These are phyloP conservation scores for Epinephelus moara DNA, from an alignment of 2,113 vertebrate genomes.

Conservation along the genomic window DNA sequence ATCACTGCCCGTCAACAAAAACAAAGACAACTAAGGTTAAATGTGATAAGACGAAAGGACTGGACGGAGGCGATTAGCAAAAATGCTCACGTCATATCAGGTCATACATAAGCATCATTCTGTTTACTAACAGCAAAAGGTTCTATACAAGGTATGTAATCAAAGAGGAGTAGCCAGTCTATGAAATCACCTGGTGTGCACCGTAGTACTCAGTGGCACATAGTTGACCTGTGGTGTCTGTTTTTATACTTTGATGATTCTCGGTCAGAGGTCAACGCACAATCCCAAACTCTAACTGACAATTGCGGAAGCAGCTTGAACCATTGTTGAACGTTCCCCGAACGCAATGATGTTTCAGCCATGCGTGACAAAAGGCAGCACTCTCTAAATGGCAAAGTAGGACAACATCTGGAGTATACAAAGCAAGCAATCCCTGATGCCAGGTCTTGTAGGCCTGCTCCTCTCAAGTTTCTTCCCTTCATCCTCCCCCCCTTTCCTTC, in stretches of 20 bases:
- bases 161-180: background rate
- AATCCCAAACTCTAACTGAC: slow-evolving; percentile 18
- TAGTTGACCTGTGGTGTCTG: background rate
- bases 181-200: background rate
- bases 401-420: slow-evolving; percentile 65
- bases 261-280: background rate
- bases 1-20: no score
- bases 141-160: background rate
- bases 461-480: slow-evolving; percentile 17
- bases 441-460: slow-evolving; percentile 39
- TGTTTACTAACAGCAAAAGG: no score
- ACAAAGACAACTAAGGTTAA: no score
- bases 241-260: background rate
- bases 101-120: no score
- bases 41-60: no score
- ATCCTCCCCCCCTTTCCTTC: background rate
- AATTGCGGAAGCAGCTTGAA: slow-evolving; percentile 18
- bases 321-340: slow-evolving; percentile 26
- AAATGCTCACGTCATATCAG: no score
- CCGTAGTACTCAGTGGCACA: background rate
- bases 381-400: slow-evolving; percentile 60
- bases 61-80: no score
- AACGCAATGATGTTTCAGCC: slow-evolving; percentile 43
- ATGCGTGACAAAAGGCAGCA: slow-evolving; percentile 39
- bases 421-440: slow-evolving; percentile 20